Evolutionary conservation across 1,140 invertebrate species (phyloP).

Genomic region (Stenopsyche tienmushanensis): DNA sequence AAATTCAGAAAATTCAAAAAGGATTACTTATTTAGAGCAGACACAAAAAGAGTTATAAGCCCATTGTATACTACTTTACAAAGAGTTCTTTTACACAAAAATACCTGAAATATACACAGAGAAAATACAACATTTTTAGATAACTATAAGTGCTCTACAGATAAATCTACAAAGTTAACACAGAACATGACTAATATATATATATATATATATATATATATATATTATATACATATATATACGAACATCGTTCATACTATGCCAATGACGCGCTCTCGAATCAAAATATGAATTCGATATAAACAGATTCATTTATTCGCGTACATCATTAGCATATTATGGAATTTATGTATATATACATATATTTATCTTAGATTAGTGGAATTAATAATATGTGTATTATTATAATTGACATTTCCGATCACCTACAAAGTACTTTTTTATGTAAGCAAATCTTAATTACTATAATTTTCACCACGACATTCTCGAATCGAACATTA

Average conservation of each 20-base stretch:
- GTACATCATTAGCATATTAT: no score
- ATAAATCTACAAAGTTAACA: conserved; percentile 2
- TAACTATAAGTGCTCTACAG: conserved; percentile 2
- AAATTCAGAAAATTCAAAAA: background rate
- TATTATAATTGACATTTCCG: conserved; percentile 41
- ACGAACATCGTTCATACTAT: no score
- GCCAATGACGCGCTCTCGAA: no score
- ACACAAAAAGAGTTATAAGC: background rate
- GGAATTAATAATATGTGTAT: conserved; percentile 21
- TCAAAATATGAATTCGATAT: background rate
- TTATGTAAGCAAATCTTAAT: conserved; percentile 39
- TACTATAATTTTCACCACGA: conserved; percentile 12
- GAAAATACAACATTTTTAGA: background rate
- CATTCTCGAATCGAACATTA: background rate
- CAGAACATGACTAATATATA: background rate
- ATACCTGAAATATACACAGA: background rate
- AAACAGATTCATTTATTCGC: no score
- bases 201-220: background rate
- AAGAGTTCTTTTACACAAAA: background rate
- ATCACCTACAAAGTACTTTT: conserved; percentile 39
- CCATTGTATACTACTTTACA: background rate
- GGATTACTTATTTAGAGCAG: background rate
- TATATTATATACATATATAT: no score
- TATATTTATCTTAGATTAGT: conserved; percentile 21
- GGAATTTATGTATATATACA: conserved; percentile 8